These are phyloP conservation scores for Catocala fraxini DNA, from an alignment of 2,888 invertebrate genomes.

Conservation along the genomic window DNA sequence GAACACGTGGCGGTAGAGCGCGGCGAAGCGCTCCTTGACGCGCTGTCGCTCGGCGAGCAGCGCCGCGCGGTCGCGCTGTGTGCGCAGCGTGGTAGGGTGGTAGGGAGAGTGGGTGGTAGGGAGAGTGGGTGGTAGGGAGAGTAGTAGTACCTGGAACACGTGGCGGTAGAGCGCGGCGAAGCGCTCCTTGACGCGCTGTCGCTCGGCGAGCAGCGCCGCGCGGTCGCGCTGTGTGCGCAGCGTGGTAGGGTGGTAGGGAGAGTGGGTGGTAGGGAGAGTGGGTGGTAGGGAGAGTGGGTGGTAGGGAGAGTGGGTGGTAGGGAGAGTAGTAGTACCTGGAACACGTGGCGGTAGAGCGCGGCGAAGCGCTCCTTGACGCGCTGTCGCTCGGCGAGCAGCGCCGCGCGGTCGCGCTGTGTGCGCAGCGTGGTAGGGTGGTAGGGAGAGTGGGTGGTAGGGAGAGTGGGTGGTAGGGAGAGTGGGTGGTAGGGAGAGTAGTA, in stretches of 20 bases:
- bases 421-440: conserved; percentile 76
- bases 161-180: conserved; percentile 96
- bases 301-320: too few relatives aligned
- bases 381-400: conserved; percentile 91
- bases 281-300: too few relatives aligned
- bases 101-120: too few relatives aligned
- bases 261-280: too few relatives aligned
- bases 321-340: conserved; percentile 89
- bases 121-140: too few relatives aligned
- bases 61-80: conserved; percentile 92
- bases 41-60: conserved; percentile 92
- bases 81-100: too few relatives aligned
- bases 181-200: conserved; percentile 94
- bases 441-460: too few relatives aligned
- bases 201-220: conserved; percentile 91
- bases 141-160: conserved; percentile 96
- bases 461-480: too few relatives aligned
- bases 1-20: conserved; percentile 96
- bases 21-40: conserved; percentile 95
- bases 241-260: too few relatives aligned
- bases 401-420: conserved; percentile 92
- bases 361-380: conserved; percentile 96
- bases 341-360: conserved; percentile 95
- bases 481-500: too few relatives aligned
- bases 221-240: conserved; percentile 92